Evolutionary conservation across 2,888 invertebrate species (phyloP).

Genomic region (Agrotis ipsilon): DNA sequence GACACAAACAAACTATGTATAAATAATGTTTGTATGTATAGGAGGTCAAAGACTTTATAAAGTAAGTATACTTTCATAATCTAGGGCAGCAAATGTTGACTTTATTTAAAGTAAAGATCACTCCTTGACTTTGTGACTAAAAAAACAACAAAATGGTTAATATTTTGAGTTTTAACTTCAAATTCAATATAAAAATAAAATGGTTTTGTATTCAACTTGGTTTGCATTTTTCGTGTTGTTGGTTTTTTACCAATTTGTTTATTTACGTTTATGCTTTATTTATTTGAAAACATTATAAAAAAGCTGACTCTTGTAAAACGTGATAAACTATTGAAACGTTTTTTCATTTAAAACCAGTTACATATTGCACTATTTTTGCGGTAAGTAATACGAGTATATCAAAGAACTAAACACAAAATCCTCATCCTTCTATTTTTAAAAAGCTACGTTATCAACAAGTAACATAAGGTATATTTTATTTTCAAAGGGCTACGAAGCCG

Average conservation of each 20-base stretch:
- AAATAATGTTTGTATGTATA: no score
- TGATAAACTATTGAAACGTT: no score
- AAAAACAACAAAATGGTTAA: conserved; percentile 23
- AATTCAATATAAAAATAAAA: conserved; percentile 35
- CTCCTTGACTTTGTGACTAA: conserved; percentile 16
- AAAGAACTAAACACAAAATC: no score
- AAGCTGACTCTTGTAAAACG: not conserved
- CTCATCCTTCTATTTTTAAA: no score
- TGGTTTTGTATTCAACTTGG: conserved; percentile 24
- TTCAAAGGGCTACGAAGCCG: no score
- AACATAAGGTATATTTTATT: no score
- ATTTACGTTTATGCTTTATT: not conserved
- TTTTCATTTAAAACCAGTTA: not conserved
- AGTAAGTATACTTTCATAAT: not conserved
- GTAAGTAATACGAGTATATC: no score
- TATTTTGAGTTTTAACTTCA: conserved; percentile 22
- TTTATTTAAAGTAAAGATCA: conserved; percentile 20
- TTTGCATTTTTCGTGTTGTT: conserved; percentile 11
- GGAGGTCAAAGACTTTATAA: not conserved
- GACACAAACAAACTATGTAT: not conserved
- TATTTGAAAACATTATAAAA: not conserved
- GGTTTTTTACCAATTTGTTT: conserved; percentile 3
- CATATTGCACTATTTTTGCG: not conserved
- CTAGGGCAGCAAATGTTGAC: conserved; percentile 12
- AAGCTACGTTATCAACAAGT: no score